Base-by-base conservation (phyloP, 2,888 invertebrate genomes). In the Cacoxenus indagator region DNA sequence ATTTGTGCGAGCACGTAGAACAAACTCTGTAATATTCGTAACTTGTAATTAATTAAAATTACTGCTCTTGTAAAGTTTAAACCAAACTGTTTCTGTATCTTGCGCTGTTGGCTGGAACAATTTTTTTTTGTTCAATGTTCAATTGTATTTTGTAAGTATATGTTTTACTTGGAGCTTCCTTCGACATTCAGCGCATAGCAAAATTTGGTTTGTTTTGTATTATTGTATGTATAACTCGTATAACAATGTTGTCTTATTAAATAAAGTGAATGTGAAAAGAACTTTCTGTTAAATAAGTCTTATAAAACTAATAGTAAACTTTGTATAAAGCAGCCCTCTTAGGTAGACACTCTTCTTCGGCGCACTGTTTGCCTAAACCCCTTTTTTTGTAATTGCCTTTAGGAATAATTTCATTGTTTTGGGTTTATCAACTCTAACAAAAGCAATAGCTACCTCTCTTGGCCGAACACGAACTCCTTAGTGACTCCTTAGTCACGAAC, bases 21-120 rank as follows among this genome's bases (percentile, higher is more conserved):
- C 68, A 70, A 65, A 67, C 59, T 70, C 70, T 45, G 65, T 57
- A 62, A 55, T 57, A 69, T 51, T n/a, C n/a, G n/a, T 43, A 48
- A 64, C 68, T 67, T 68, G 43, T 37, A 71, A 59, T 48, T 61
- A 37, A 67, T 70, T 54, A 69, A 68, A 64, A 64, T 22, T 31
- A 59, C 17, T 51, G 17, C 24, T 62, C 22, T 43, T 62, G 45
- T 62, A 37, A 62, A 43, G 45, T 62, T 45, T 43, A 62, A 62
- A 62, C 61, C 61, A 62, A 62, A 62, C 43, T 27, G 2, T 55
- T 26, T 26, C 26, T 55, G 9, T 27, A 27, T 14, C 9, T 55
- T 55, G 24, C 14, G 1, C 26, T 55, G 24, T 55, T n/a, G n/a
- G n/a, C n/a, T n/a, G n/a, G n/a, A 14, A 59, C 17, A 59, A 59